Base-by-base conservation (phyloP, 2,113 vertebrate species). In the Hyla sarda region DNA sequence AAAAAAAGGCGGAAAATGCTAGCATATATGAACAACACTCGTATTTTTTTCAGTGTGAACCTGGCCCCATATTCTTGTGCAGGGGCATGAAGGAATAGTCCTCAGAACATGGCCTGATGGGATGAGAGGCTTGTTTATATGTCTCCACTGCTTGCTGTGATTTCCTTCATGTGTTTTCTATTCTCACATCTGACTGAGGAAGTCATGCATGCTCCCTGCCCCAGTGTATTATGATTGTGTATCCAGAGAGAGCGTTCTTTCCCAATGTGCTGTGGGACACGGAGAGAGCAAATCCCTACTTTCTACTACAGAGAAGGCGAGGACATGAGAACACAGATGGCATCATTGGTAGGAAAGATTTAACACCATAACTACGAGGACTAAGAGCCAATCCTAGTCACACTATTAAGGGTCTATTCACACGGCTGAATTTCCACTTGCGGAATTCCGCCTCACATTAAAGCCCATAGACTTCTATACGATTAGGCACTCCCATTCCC, bases 251-350 rank as follows among this genome's bases (percentile, higher is more conserved):
- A 95, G 87, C 67, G 4, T 65, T 95, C 87, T 89, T 95, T 89
- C 95, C 95, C 25, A 91, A 95, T 56, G 92, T 95, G 0, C 88
- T 96, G 13, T 96, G 95, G 95, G 93, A 95, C 89, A 96, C 95
- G 95, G 89, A 90, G 11, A 74, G 95, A 89, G 95, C 95, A 0
- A 96, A 96, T 88, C 95, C 95, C 0, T 95, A 94, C 83, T 96
- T 96, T 92, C 92, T 96, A 90, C 93, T 96, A 21, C 95, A 96
- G 91, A 96, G 94, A 88, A 89, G 95, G 84, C 95, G 95, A 82
- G 95, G 95, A 87, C 94, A 95, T 82, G 94, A 93, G 19, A 92
- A 92, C 23, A 21, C 1, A 6, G 72, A 84, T 48, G 83, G 83
- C 52, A 65, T 84, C 48, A 60, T 34, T 48, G 83, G 83, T 84